Base-by-base conservation (phyloP, 2,888 invertebrate species). In the Heliconius hortense region DNA sequence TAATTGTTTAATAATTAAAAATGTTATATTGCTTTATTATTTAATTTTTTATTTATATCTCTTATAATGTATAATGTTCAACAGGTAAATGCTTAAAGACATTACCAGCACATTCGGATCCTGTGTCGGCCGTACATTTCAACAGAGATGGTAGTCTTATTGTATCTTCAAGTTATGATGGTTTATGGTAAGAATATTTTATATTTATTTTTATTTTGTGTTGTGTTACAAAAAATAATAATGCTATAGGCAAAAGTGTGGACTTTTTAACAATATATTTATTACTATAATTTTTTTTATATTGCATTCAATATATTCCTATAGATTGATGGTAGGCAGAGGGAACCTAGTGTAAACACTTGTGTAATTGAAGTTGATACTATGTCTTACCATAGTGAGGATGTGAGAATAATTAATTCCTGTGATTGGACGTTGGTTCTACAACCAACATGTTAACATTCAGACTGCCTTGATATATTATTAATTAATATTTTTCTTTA, bases 111-210 rank as follows among this genome's bases (percentile, higher is more conserved):
- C 99, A 99, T 91, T 99, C 99, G 4, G 99, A 99, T 94, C 99
- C 99, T 76, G 99, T 99, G 4, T 99, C 99, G 82, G 99, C 99
- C 11, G 99, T 99, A 53, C 98, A 99, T 92, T 99, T 99, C 87
- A 99, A 99, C 91, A 96, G 99, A 89, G 99, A 99, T 91, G 99
- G 99, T 59, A 98, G 99, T 62, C 95, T 99, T 70, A 99, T 99
- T 89, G 99, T 99, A 35, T 99, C 99, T 62, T 98, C 99, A 84
- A 99, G 99, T 92, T 99, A 99, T 88, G 99, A 99, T 92, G 99
- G 99, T 10, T 95, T 99, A 83, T 99, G 99, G 98, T 98, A 91
- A 94, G 91, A 60, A 48, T 28, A 26, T 79, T 56, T 68, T 53
- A 31, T 28, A 35, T 63, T 68, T 48, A 26, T 63, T 62, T 67